Evolutionary conservation across 2,113 vertebrate genomes (phyloP).

Genomic region (Arothron firmamentum): DNA sequence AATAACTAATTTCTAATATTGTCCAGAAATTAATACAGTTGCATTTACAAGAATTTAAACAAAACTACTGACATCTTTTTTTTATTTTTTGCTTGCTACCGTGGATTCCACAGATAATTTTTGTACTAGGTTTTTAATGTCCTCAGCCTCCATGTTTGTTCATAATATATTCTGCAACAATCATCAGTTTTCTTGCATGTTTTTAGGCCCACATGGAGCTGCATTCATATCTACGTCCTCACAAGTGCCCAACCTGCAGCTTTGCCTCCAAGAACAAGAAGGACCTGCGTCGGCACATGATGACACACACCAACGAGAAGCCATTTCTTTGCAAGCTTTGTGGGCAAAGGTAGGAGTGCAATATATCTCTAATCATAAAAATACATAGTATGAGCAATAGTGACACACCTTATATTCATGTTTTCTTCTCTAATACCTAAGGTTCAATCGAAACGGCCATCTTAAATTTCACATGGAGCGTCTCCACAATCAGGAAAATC

Average conservation of each 20-base stretch:
- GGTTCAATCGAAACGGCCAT: constrained; percentile 96
- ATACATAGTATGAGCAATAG: background rate
- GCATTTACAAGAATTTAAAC: too few species aligned
- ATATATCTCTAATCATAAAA: background rate
- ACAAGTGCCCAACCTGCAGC: constrained; percentile 93
- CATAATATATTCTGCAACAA: too few species aligned
- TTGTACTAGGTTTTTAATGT: too few species aligned
- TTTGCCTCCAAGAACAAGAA: constrained; percentile 99
- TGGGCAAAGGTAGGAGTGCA: constrained; percentile 85
- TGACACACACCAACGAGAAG: constrained; percentile 98
- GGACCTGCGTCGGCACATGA: constrained; percentile 89
- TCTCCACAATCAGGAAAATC: constrained; percentile 83
- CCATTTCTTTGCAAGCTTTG: constrained; percentile 92
- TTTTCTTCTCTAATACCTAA: constrained; percentile 38
- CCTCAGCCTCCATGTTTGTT: too few species aligned
- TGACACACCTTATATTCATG: background rate
- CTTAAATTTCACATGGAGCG: constrained; percentile 97
- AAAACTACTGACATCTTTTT: too few species aligned
- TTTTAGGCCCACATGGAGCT: constrained; percentile 86
- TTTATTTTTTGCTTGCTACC: background rate
- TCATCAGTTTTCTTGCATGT: background rate
- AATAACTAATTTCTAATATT: too few species aligned
- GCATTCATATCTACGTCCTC: constrained; percentile 89
- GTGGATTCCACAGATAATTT: background rate
- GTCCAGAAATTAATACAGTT: too few species aligned